A percentile compares a stretch with the other conserved stretches of the same genome.
These are phyloP conservation scores for Nipponia nippon DNA, from an alignment of 2,113 vertebrate species.

Conservation along the genomic window DNA sequence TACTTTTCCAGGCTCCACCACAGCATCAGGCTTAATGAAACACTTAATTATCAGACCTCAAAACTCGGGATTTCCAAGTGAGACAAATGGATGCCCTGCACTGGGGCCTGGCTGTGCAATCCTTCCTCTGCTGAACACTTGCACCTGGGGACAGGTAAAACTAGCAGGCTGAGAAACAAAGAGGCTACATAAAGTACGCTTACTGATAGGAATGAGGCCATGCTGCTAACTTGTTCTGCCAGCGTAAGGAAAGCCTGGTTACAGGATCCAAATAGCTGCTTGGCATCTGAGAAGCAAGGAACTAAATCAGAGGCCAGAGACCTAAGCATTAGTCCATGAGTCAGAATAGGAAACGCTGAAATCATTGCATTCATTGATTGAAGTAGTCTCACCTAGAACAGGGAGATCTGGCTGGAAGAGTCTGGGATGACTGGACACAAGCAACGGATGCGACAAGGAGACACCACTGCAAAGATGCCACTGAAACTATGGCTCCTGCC, in stretches of 20 bases:
- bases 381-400: background rate
- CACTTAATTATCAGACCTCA: constrained; percentile 40
- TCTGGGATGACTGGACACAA: background rate
- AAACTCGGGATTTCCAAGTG: background rate
- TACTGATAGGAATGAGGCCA: background rate
- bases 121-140: background rate
- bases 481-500: background rate
- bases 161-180: background rate
- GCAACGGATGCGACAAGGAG: background rate
- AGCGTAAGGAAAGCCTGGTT: background rate
- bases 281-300: background rate
- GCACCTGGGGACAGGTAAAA: background rate
- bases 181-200: background rate
- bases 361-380: background rate
- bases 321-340: background rate
- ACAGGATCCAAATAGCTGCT: background rate
- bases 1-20: background rate
- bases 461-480: background rate
- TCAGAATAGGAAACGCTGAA: background rate
- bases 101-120: background rate
- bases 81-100: background rate
- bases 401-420: background rate
- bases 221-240: background rate
- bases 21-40: constrained; percentile 37
- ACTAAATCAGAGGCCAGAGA: background rate